These are phyloP conservation scores for Bombus huntii DNA, from an alignment of 1,140 invertebrate genomes.

Conservation along the genomic window DNA sequence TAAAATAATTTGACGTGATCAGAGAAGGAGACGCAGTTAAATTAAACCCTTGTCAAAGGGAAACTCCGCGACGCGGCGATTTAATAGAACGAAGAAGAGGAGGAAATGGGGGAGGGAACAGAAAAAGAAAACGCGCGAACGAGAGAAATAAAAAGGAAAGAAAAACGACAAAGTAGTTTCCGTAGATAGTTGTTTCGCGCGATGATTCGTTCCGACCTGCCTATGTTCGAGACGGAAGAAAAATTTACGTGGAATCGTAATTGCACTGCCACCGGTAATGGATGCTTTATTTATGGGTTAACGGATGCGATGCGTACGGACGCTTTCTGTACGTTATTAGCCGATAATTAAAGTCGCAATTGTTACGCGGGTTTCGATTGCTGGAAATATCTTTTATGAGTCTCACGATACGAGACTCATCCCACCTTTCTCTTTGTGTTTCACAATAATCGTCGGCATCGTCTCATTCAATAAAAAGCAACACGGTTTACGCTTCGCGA, in stretches of 20 bases:
- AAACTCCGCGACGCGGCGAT: constrained; percentile 17
- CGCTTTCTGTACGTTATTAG: neutral
- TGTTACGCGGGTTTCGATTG: neutral
- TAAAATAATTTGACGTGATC: constrained; percentile 70
- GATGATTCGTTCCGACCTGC: constrained; percentile 7
- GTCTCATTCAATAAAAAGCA: neutral
- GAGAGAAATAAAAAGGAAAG: neutral
- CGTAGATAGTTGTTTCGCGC: constrained; percentile 23
- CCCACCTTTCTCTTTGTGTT: neutral
- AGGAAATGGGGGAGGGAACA: neutral
- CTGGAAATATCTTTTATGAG: neutral
- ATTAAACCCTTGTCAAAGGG: constrained; percentile 47
- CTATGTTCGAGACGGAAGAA: neutral
- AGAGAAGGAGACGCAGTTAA: constrained; percentile 33
- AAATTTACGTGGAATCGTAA: constrained; percentile 14
- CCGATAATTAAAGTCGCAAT: constrained; percentile 25
- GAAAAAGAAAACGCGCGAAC: neutral
- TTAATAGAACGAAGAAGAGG: constrained; percentile 32
- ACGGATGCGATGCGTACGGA: no score
- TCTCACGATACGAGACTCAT: neutral
- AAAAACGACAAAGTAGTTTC: constrained; percentile 18
- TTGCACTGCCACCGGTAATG: neutral
- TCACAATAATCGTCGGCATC: constrained; percentile 7
- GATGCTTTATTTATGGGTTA: constrained; percentile 26
- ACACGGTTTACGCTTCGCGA: neutral